Conservation (phyloP, 2,113 vertebrate genomes). For the Capreolus pygargus region DNA sequence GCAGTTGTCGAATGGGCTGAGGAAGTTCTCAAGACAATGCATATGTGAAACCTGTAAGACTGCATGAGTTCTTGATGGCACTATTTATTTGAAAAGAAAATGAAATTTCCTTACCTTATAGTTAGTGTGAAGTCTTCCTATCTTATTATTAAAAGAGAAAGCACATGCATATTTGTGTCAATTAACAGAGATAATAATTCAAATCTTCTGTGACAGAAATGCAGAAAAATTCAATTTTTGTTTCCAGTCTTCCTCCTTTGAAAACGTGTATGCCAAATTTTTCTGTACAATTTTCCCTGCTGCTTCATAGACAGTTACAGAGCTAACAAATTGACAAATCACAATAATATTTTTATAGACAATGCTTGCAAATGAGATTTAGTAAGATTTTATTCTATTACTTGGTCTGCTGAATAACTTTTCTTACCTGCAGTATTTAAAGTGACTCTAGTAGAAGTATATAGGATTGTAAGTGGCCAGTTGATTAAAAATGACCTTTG, state of each 20-base stretch:
- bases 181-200: conserved; percentile 20
- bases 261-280: background rate
- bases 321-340: background rate
- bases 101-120: background rate
- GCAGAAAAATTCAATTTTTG: background rate
- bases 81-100: conserved; percentile 29
- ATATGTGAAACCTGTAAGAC: background rate
- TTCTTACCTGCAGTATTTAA: background rate
- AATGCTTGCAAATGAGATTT: background rate
- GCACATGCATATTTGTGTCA: background rate
- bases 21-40: background rate
- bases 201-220: background rate
- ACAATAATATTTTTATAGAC: background rate
- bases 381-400: background rate
- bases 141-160: conserved; percentile 11
- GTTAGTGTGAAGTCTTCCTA: background rate
- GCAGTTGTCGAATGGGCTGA: background rate
- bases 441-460: background rate
- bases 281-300: background rate
- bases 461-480: background rate
- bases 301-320: background rate
- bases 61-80: background rate
- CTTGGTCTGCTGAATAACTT: background rate
- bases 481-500: background rate
- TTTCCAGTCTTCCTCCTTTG: background rate